Evolutionary conservation across 2,113 vertebrate genomes (phyloP).

Genomic region (Phoenicopterus ruber): DNA sequence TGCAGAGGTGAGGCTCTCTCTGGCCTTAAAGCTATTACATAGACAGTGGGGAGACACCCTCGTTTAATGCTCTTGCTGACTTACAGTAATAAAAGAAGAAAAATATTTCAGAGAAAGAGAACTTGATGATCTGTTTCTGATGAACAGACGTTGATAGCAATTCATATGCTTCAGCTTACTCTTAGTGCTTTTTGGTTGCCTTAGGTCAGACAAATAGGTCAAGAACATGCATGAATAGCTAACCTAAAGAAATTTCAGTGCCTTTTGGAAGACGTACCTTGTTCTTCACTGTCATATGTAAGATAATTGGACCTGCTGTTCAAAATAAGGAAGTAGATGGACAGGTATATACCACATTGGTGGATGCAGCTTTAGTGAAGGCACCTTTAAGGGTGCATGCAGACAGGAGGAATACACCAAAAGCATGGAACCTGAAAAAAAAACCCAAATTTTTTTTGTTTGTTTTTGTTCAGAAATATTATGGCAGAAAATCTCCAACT

Average conservation of each 20-base stretch:
- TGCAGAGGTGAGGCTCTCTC: conserved; percentile 84
- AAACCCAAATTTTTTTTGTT: neutral
- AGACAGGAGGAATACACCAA: neutral
- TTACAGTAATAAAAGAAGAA: neutral
- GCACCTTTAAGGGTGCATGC: neutral
- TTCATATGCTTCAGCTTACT: neutral
- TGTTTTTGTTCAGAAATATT: conserved; percentile 84
- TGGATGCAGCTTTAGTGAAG: neutral
- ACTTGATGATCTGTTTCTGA: neutral
- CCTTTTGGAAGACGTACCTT: neutral
- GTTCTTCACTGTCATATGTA: neutral
- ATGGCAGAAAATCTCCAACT: conserved; percentile 90
- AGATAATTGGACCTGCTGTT: neutral
- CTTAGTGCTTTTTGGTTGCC: neutral
- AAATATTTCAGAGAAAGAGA: neutral
- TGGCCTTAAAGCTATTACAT: neutral
- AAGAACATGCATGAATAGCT: neutral
- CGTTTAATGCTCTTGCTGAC: neutral
- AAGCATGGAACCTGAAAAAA: neutral
- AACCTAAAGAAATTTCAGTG: neutral
- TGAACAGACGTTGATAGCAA: neutral
- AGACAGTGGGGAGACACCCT: neutral
- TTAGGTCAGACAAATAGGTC: neutral
- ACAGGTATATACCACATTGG: accelerated
- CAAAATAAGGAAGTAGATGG: neutral